Evolutionary conservation across 2,888 invertebrate species (phyloP), one percentile per base, ranked within the genome.

Genomic region (Stegana nigrithorax): DNA sequence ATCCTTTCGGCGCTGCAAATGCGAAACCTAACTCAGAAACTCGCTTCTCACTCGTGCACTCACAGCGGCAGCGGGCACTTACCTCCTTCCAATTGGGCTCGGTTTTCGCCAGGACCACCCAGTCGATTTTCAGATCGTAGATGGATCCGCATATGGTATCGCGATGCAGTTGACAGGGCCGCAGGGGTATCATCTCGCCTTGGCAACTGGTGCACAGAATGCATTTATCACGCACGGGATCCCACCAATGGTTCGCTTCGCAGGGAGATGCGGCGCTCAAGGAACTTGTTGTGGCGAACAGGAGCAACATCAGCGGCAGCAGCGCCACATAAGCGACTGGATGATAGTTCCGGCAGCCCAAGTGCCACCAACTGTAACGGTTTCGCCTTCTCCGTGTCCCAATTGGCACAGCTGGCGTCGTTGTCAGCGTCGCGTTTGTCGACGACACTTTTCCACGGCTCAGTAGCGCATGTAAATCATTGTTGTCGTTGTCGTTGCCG

Each of bases 121-220:
- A 89, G 83, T 89, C 89, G 71, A 91, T 87, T 75, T 89, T 88
- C 69, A 92, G 86, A 74, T 91, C 90, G 69, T 89, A 88, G 45
- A 92, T 86, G 1, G 91, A 89, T 42, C 91, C 91, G 85, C 93
- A 93, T 71, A 90, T 87, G 44, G 93, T 91, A 85, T 93, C 92
- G 66, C 90, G 88, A 86, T 93, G 91, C 64, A 90, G 86, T 76
- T 91, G 91, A 85, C 93, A 93, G 61, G 93, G 93, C 60, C 90
- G 88, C 67, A 91, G 83, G 44, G 92, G 91, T 66, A 92, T 89
- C 73, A 88, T 84, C 61, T 88, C 88, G 73, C 90, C 89, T 67
- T 87, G 88, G 86, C 93, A 93, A 79, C 87, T 87, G 61, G 92
- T 90, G 87, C 93, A 93, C 64, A 91, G 89, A 74, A 89, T 86